Evolutionary conservation across 2,797 vertebrate genomes (phyloP).

Genomic region (Pseudotriccus pelzelni): DNA sequence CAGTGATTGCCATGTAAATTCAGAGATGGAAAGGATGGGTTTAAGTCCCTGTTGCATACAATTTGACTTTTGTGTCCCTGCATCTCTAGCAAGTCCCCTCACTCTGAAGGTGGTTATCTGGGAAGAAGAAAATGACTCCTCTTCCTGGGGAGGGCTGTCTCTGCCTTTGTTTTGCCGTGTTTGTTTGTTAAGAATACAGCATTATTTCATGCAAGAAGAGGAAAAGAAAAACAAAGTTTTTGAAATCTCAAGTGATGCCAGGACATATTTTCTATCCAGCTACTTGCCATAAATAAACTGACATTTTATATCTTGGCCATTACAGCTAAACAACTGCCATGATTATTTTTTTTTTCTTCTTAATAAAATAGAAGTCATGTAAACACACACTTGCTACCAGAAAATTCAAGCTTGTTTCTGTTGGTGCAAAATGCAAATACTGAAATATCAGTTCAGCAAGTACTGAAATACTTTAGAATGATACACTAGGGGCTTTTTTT

Average conservation of each 20-base stretch:
- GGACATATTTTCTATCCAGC: constrained; percentile 66
- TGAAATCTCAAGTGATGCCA: constrained; percentile 59
- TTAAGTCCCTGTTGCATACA: not conserved
- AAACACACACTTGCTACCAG: constrained; percentile 7
- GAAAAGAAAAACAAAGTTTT: constrained; percentile 62
- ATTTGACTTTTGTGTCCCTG: not conserved
- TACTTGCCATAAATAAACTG: constrained; percentile 70
- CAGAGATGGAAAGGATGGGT: not conserved
- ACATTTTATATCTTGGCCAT: constrained; percentile 68
- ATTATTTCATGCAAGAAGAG: constrained; percentile 57
- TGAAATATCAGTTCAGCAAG: constrained; percentile 11
- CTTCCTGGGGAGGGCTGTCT: not conserved
- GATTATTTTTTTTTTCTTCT: constrained; percentile 5
- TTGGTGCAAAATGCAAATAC: constrained; percentile 18
- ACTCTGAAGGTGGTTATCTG: not conserved
- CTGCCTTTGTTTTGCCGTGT: constrained; percentile 34
- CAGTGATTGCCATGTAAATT: not conserved
- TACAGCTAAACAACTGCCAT: constrained; percentile 45
- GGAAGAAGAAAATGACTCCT: not conserved
- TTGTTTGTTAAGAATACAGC: constrained; percentile 59
- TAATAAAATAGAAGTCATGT: constrained; percentile 38
- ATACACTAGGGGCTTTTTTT: not conserved
- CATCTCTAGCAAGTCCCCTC: not conserved
- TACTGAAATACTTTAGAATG: constrained; percentile 32
- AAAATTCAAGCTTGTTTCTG: constrained; percentile 17